phyloP scores from a whole-genome alignment of 2,113 vertebrate species.

The Serilophus lunatus region DNA sequence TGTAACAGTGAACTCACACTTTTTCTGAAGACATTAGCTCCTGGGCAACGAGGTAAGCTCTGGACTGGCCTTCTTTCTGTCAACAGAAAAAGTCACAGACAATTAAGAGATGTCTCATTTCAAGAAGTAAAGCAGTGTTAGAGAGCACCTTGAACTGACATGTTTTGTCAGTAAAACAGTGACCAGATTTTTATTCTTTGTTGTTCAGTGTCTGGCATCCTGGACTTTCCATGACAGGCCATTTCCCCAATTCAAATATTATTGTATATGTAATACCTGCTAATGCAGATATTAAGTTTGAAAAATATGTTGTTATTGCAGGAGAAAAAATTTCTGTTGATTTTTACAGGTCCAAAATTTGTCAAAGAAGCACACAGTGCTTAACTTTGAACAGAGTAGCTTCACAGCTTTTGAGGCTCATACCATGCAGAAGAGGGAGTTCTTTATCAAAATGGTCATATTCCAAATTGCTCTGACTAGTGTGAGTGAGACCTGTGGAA shows the following conservation, averaged over 20 bases:
- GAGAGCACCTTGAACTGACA: not conserved
- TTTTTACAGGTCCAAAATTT: not conserved
- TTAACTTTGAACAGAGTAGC: not conserved
- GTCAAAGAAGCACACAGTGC: not conserved
- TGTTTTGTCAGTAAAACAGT: not conserved
- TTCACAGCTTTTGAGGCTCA: not conserved
- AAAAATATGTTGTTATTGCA: not conserved
- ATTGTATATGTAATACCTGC: not conserved
- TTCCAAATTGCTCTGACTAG: not conserved
- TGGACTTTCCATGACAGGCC: not conserved
- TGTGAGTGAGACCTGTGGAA: not conserved
- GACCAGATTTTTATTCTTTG: not conserved
- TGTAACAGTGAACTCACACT: conserved; percentile 76
- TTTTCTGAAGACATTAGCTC: conserved; percentile 87
- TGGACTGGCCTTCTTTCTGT: conserved; percentile 86
- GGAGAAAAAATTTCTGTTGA: not conserved
- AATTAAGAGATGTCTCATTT: not conserved
- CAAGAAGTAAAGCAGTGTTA: not conserved
- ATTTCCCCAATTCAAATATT: not conserved
- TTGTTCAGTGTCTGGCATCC: not conserved
- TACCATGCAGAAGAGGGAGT: not conserved
- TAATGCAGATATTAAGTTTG: not conserved
- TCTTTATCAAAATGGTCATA: not conserved
- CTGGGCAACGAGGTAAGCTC: conserved; percentile 84
- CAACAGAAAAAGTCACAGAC: conserved; percentile 45